Conservation (phyloP, 2,113 vertebrate species). For the Arenaria interpres region DNA sequence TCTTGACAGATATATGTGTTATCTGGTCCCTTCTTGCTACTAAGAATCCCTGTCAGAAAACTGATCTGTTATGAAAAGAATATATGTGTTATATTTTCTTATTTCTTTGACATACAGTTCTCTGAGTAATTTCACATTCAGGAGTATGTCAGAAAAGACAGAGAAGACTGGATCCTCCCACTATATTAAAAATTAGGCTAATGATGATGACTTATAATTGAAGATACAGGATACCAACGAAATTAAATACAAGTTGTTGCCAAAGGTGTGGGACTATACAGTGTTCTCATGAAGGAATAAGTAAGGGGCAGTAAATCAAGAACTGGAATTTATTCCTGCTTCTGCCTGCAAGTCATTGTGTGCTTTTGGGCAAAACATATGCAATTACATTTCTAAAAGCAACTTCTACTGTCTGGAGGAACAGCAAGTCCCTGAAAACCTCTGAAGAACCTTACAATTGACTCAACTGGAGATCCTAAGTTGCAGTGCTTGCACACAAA, state of each 20-base stretch:
- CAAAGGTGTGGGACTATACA: neutral
- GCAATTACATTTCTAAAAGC: neutral
- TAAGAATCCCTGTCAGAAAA: neutral
- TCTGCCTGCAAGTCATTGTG: neutral
- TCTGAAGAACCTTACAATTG: neutral
- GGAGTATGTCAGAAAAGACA: neutral
- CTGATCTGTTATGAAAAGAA: neutral
- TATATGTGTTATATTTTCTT: neutral
- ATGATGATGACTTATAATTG: fast-evolving
- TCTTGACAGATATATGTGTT: neutral
- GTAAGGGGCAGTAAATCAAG: neutral
- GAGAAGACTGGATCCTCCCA: neutral
- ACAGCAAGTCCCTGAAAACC: neutral
- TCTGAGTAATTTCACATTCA: neutral
- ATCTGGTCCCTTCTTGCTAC: neutral
- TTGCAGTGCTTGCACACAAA: neutral
- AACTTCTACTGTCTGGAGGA: neutral
- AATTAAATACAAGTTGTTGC: neutral
- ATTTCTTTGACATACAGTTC: neutral
- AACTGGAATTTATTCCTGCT: neutral
- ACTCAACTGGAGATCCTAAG: neutral
- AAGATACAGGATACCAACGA: neutral
- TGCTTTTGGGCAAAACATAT: neutral
- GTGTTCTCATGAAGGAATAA: neutral
- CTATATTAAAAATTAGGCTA: neutral